Evolutionary conservation across 2,888 invertebrate genomes (phyloP).

Genomic region (Tolmerus cingulatus): DNA sequence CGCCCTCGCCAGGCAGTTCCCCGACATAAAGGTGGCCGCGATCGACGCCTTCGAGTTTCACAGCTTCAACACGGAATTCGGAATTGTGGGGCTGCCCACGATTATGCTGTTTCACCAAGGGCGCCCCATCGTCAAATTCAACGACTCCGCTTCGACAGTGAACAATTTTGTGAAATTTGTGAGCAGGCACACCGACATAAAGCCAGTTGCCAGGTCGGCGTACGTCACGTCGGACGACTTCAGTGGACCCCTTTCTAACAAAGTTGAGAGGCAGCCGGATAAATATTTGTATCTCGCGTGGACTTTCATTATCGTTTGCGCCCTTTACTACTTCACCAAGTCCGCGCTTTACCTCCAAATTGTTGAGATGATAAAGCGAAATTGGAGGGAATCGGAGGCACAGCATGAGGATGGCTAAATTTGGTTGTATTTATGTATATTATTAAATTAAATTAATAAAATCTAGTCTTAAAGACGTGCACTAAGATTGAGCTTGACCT

Average conservation of each 20-base stretch:
- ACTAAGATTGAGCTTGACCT: background rate
- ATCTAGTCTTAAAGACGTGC: background rate
- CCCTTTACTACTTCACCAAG: slow-evolving; percentile 77
- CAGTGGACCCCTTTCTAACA: slow-evolving; percentile 80
- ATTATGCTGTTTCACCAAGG: slow-evolving; percentile 90
- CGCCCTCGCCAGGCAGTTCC: slow-evolving; percentile 86
- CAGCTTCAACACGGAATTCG: slow-evolving; percentile 88
- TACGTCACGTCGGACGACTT: slow-evolving; percentile 79
- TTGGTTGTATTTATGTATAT: no score
- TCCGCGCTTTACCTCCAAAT: slow-evolving; percentile 79
- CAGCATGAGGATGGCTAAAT: slow-evolving; percentile 56
- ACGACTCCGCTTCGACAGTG: slow-evolving; percentile 81
- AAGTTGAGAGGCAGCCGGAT: slow-evolving; percentile 80
- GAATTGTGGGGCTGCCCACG: slow-evolving; percentile 90
- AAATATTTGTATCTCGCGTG: slow-evolving; percentile 84
- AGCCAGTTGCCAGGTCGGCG: slow-evolving; percentile 67
- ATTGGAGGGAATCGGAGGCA: slow-evolving; percentile 87
- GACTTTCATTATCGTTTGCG: slow-evolving; percentile 80
- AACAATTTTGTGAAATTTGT: slow-evolving; percentile 82
- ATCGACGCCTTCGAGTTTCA: slow-evolving; percentile 87
- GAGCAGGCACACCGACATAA: slow-evolving; percentile 76
- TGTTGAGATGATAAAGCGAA: slow-evolving; percentile 83
- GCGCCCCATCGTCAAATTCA: slow-evolving; percentile 83
- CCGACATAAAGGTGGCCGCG: slow-evolving; percentile 85
- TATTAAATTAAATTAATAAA: no score